Percentiles rank a stretch among this genome's conserved stretches.
phyloP scores from a whole-genome alignment of 2,797 vertebrate genomes.

The Gallinago nigripennis region DNA sequence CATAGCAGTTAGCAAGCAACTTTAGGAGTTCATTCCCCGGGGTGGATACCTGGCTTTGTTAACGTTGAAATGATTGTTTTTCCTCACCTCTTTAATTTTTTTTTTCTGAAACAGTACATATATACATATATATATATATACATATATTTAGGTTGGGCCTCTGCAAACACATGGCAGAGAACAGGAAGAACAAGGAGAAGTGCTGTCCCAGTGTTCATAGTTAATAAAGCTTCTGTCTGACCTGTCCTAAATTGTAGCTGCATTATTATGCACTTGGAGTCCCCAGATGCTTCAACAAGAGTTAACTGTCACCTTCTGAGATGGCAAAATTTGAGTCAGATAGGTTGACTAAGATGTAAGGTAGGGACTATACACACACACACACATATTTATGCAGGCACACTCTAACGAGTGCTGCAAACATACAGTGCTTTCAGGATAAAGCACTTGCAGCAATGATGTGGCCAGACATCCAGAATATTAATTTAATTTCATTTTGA shows the following conservation, averaged over 20 bases:
- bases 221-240: background rate
- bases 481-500: background rate
- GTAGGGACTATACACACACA: background rate
- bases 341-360: background rate
- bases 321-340: background rate
- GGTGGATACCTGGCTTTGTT: background rate
- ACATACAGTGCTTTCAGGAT: background rate
- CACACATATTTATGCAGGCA: background rate
- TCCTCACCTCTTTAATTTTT: background rate
- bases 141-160: background rate
- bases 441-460: background rate
- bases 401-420: background rate
- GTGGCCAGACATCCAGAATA: background rate
- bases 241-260: background rate
- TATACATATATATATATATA: background rate
- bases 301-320: background rate
- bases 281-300: background rate
- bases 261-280: background rate
- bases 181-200: background rate
- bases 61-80: background rate
- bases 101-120: background rate
- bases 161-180: background rate
- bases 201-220: background rate
- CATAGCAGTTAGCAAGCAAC: fast-evolving
- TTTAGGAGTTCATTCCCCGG: background rate